phyloP scores from a whole-genome alignment of 2,113 vertebrate genomes.

The Urocitellus parryii region DNA sequence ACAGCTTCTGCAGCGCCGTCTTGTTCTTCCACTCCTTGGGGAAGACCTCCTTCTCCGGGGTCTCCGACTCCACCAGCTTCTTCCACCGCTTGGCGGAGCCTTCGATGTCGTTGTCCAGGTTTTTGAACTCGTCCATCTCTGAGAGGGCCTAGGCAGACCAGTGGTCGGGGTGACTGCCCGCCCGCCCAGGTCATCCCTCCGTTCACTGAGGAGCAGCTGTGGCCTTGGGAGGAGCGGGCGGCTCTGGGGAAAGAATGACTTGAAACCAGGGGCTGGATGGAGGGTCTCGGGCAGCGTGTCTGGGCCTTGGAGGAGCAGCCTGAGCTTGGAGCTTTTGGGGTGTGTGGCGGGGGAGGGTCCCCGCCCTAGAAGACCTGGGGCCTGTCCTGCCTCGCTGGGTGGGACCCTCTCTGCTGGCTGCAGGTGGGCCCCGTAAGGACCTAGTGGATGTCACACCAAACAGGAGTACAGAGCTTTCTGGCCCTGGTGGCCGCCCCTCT shows the following conservation, averaged over 20 bases:
- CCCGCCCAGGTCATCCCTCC: too few relatives aligned
- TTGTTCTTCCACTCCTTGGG: conserved; percentile 90
- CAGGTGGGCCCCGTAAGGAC: neutral
- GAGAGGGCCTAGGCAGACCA: conserved; percentile 83
- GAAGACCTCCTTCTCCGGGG: conserved; percentile 87
- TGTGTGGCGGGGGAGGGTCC: too few relatives aligned
- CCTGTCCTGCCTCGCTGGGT: too few relatives aligned
- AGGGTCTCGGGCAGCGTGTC: neutral
- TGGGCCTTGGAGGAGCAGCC: too few relatives aligned
- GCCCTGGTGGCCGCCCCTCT: rapidly evolving
- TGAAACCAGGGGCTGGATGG: neutral
- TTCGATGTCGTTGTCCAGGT: conserved; percentile 87
- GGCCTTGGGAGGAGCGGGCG: too few relatives aligned
- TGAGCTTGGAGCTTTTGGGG: neutral
- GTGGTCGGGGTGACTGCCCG: rapidly evolving
- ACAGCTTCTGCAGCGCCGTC: conserved; percentile 87
- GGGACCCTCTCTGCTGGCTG: neutral
- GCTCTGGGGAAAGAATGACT: too few relatives aligned
- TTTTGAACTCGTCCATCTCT: conserved; percentile 88
- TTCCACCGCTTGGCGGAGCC: conserved; percentile 89
- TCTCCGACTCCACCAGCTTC: conserved; percentile 88
- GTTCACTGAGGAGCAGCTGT: too few relatives aligned
- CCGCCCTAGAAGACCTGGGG: neutral
- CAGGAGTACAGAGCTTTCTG: neutral
- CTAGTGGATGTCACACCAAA: neutral